These are phyloP conservation scores for Larimichthys crocea DNA, from an alignment of 2,113 vertebrate genomes.

Conservation along the genomic window DNA sequence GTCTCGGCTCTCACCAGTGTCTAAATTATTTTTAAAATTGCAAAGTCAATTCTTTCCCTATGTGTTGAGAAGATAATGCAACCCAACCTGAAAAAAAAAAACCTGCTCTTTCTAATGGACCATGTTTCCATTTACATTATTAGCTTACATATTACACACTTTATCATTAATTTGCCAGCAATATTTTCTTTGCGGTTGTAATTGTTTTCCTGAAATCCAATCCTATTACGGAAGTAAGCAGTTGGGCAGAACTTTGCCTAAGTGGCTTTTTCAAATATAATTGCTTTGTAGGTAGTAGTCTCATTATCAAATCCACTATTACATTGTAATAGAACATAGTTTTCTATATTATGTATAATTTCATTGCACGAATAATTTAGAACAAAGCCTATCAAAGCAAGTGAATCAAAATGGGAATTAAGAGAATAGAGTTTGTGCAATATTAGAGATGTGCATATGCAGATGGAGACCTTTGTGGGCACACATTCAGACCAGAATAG, in stretches of 20 bases:
- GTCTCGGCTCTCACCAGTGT: too few relatives aligned
- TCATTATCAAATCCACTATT: slow-evolving; percentile 36
- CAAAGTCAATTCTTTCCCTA: not conserved
- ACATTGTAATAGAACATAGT: slow-evolving; percentile 23
- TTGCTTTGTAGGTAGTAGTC: slow-evolving; percentile 54
- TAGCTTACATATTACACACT: slow-evolving; percentile 38
- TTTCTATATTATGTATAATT: slow-evolving; percentile 26
- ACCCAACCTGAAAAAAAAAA: not conserved
- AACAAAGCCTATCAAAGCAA: slow-evolving; percentile 22
- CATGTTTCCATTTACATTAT: slow-evolving; percentile 38
- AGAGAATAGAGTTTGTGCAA: not conserved
- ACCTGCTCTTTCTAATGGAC: slow-evolving; percentile 9
- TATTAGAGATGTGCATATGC: not conserved
- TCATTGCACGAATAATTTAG: not conserved
- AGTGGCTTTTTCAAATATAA: slow-evolving; percentile 54
- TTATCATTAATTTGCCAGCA: slow-evolving; percentile 54
- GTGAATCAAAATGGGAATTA: not conserved
- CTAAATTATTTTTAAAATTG: too few relatives aligned
- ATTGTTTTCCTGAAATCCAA: slow-evolving; percentile 49
- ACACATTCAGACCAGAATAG: not conserved
- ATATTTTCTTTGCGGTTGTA: slow-evolving; percentile 33
- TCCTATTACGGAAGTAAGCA: slow-evolving; percentile 34
- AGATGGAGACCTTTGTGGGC: not conserved
- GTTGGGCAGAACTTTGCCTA: slow-evolving; percentile 39
- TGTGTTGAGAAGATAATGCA: slow-evolving; percentile 16